Evolutionary conservation across 1,140 invertebrate genomes (phyloP).

Genomic region (Melitaea cinxia): DNA sequence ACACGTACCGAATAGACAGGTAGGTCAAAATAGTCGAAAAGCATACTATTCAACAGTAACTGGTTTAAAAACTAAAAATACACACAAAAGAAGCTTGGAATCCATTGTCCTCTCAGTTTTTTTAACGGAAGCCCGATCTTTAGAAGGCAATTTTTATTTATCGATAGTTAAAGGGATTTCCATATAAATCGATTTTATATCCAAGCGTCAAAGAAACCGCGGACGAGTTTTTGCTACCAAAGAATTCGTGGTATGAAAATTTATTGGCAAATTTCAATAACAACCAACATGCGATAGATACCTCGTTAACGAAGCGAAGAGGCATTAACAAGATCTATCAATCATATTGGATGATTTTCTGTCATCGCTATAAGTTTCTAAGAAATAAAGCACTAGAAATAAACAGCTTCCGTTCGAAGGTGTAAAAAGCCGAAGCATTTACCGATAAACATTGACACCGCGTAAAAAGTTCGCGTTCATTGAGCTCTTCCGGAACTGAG

Average conservation of each 20-base stretch:
- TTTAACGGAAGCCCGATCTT: conserved; percentile 50
- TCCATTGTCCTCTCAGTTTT: conserved; percentile 36
- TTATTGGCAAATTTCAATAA: conserved; percentile 2
- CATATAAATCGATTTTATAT: conserved; percentile 57
- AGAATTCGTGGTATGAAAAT: conserved; percentile 12
- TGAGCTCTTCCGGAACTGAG: conserved; percentile 17
- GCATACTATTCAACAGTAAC: conserved; percentile 28
- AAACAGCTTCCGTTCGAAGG: neutral
- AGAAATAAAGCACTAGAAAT: neutral
- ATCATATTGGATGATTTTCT: neutral
- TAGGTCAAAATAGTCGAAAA: conserved; percentile 31
- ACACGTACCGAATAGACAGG: conserved; percentile 32
- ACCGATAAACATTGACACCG: neutral
- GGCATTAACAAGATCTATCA: neutral
- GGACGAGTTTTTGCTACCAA: conserved; percentile 1
- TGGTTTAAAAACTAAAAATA: conserved; percentile 32
- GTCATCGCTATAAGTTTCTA: neutral
- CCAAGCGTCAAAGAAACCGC: conserved; percentile 46
- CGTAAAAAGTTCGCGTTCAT: conserved; percentile 17
- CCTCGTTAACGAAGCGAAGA: neutral
- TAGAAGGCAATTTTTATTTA: conserved; percentile 49
- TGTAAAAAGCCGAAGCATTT: neutral
- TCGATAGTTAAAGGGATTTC: conserved; percentile 56
- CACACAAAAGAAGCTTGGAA: conserved; percentile 24
- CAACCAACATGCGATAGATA: neutral